phyloP scores from a whole-genome alignment of 2,113 vertebrate genomes.

The Triplophysa rosa region DNA sequence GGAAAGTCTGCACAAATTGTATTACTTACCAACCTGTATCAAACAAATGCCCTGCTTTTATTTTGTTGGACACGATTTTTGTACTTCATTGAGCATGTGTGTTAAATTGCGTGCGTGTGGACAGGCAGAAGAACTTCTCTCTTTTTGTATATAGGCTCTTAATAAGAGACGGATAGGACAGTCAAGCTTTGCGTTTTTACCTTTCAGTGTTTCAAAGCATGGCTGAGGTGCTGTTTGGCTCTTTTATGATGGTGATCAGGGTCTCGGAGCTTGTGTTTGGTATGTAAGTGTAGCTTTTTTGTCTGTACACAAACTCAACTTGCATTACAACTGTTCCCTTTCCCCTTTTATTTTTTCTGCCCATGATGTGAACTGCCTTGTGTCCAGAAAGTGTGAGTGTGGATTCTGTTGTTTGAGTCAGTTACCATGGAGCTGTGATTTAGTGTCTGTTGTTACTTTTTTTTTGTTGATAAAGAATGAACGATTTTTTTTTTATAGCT shows the following conservation, averaged over 20 bases:
- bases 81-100: conserved; percentile 49
- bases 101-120: conserved; percentile 15
- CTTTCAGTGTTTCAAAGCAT: conserved; percentile 35
- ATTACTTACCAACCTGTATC: conserved; percentile 55
- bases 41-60: conserved; percentile 60
- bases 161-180: conserved; percentile 23
- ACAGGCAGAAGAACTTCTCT: conserved; percentile 3
- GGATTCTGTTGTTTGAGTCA: conserved; percentile 34
- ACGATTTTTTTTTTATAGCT: conserved; percentile 55
- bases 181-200: conserved; percentile 33
- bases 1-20: conserved; percentile 59
- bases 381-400: conserved; percentile 28
- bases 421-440: conserved; percentile 40
- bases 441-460: conserved; percentile 25
- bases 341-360: background rate
- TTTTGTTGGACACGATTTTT: conserved; percentile 51
- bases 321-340: conserved; percentile 42
- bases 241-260: conserved; percentile 34
- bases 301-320: conserved; percentile 43
- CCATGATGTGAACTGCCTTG: conserved; percentile 52
- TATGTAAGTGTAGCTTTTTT: conserved; percentile 47
- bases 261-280: conserved; percentile 9
- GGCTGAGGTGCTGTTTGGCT: conserved; percentile 50
- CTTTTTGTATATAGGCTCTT: conserved; percentile 48
- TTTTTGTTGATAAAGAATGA: conserved; percentile 46